Percentiles rank a stretch among this genome's conserved stretches.
Conservation (phyloP, 2,888 invertebrate species). For the Octonoba sinensis region DNA sequence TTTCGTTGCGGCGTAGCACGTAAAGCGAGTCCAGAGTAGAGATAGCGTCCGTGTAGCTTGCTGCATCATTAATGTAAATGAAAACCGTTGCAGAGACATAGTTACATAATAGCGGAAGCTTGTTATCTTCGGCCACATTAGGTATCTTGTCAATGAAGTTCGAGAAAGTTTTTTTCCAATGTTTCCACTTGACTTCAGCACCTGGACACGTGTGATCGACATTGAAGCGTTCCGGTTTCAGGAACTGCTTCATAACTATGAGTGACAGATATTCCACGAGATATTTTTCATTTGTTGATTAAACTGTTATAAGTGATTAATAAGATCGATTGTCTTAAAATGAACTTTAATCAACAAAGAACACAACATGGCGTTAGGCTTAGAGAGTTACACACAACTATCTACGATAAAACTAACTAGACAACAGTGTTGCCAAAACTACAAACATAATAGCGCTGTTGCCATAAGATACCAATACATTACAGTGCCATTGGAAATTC, state of each 20-base stretch:
- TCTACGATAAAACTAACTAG: too few species aligned
- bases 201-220: background rate
- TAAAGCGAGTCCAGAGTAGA: background rate
- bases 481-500: too few species aligned
- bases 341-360: too few species aligned
- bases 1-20: background rate
- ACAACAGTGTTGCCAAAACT: too few species aligned
- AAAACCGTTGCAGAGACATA: background rate
- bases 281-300: background rate
- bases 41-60: background rate
- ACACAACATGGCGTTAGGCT: too few species aligned
- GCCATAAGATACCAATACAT: too few species aligned
- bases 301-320: background rate
- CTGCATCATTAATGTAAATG: background rate
- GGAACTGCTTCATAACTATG: background rate
- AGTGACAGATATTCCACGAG: background rate
- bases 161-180: slow-evolving; percentile 1
- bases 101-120: background rate
- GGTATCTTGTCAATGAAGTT: background rate
- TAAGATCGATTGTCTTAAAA: too few species aligned
- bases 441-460: too few species aligned
- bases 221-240: background rate
- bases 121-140: background rate
- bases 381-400: too few species aligned
- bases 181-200: background rate